Conservation (phyloP, 1,140 invertebrate genomes). For the Cotesia typhae region DNA sequence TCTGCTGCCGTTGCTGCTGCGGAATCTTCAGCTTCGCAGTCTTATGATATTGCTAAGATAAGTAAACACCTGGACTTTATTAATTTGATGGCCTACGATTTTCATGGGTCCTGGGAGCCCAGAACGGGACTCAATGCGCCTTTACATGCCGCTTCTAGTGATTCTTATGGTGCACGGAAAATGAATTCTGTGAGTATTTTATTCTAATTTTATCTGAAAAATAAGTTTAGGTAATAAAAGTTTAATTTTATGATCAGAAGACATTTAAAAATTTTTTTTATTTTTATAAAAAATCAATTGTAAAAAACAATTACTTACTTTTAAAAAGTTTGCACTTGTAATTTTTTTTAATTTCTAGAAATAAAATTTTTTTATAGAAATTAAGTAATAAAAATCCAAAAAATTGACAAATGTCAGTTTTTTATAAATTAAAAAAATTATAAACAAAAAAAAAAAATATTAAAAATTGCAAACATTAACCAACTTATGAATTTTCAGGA, state of each 20-base stretch:
- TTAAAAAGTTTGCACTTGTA: neutral
- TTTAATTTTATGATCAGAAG: too few relatives aligned
- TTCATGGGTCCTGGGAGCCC: conserved; percentile 72
- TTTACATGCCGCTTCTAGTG: conserved; percentile 66
- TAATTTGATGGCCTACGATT: conserved; percentile 77
- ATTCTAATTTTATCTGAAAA: neutral
- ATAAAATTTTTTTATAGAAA: too few relatives aligned
- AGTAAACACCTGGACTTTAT: conserved; percentile 71
- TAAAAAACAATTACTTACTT: too few relatives aligned
- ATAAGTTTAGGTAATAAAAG: too few relatives aligned
- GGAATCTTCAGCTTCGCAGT: conserved; percentile 56
- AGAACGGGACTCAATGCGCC: conserved; percentile 70
- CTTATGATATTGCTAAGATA: conserved; percentile 69
- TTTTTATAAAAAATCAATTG: too few relatives aligned
- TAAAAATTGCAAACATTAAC: too few relatives aligned
- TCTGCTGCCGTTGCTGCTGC: conserved; percentile 67
- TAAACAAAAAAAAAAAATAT: neutral
- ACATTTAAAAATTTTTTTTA: too few relatives aligned
- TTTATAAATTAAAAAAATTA: neutral
- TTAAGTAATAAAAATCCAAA: too few relatives aligned
- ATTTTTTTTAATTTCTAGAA: too few relatives aligned
- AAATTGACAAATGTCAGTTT: too few relatives aligned
- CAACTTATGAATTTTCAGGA: conserved; percentile 45
- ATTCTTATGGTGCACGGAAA: conserved; percentile 55
- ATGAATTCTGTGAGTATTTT: conserved; percentile 62